Conservation (phyloP, 2,797 vertebrate genomes). For the Hirundo rustica region DNA sequence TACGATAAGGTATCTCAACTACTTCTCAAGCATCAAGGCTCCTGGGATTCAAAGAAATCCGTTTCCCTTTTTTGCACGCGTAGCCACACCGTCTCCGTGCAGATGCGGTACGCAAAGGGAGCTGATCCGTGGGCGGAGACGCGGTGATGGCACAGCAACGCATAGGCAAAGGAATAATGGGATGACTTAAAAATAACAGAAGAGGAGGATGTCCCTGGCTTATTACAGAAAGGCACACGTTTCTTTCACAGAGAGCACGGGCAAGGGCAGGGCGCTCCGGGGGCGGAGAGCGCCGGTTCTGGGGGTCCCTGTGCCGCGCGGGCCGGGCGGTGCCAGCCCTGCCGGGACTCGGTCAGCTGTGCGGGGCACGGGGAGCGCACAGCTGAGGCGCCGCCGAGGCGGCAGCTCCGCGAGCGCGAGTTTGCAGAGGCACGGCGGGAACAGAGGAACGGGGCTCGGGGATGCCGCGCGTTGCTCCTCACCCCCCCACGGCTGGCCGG, state of each 20-base stretch:
- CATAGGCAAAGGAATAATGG: rapidly evolving
- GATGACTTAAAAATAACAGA: not conserved
- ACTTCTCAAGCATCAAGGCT: not conserved
- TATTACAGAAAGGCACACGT: not conserved
- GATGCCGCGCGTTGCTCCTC: not conserved
- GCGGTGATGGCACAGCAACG: not conserved
- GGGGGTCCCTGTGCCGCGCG: not conserved
- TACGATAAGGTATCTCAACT: not conserved
- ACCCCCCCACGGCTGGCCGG: not conserved
- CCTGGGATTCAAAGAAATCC: not conserved
- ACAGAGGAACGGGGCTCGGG: no score
- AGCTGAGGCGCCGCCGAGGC: not conserved
- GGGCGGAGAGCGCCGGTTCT: rapidly evolving
- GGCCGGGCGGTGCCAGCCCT: not conserved
- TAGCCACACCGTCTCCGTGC: rapidly evolving
- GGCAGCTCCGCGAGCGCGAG: not conserved
- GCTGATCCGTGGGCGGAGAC: not conserved
- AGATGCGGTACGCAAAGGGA: rapidly evolving
- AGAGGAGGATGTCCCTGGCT: not conserved
- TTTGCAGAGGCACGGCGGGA: not conserved
- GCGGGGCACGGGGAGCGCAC: not conserved
- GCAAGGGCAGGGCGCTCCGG: not conserved
- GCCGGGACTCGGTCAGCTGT: not conserved
- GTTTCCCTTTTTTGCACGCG: not conserved
- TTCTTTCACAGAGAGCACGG: not conserved